Evolutionary conservation across 2,888 invertebrate genomes (phyloP).

Genomic region (Crematogaster levior): DNA sequence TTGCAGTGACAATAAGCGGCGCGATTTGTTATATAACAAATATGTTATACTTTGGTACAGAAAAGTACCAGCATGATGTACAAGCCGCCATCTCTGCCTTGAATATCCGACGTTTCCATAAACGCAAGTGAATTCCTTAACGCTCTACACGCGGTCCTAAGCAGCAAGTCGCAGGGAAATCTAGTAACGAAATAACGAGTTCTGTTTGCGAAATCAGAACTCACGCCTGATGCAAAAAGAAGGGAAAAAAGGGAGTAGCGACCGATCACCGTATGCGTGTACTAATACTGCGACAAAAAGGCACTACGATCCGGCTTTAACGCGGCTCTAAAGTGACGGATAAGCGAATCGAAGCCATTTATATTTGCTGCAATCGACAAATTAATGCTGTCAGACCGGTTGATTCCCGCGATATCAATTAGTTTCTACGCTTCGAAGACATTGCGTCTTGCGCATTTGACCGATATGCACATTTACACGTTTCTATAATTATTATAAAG

Average conservation of each 20-base stretch:
- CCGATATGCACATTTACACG: background rate
- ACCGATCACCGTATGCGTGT: slow-evolving; percentile 30
- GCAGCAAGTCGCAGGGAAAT: slow-evolving; percentile 63
- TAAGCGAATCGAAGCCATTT: slow-evolving; percentile 55
- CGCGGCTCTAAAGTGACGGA: slow-evolving; percentile 35
- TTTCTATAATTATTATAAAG: slow-evolving; percentile 15
- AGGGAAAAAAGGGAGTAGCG: slow-evolving; percentile 34
- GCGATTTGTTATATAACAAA: no score
- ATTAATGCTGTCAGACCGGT: slow-evolving; percentile 60
- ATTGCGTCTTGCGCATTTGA: slow-evolving; percentile 4
- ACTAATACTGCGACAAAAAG: slow-evolving; percentile 56
- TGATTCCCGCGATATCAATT: slow-evolving; percentile 52
- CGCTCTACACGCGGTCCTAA: slow-evolving; percentile 55
- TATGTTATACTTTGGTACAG: background rate
- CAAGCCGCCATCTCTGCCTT: background rate
- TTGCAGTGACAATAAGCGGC: background rate
- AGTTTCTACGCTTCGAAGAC: slow-evolving; percentile 28
- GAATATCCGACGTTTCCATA: slow-evolving; percentile 53
- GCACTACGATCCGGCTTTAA: slow-evolving; percentile 42
- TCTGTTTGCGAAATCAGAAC: slow-evolving; percentile 77
- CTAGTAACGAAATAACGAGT: slow-evolving; percentile 82
- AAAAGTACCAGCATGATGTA: background rate
- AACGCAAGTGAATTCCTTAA: slow-evolving; percentile 58
- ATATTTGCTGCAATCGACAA: slow-evolving; percentile 58
- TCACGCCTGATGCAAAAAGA: slow-evolving; percentile 48